Conservation (phyloP, 2,888 invertebrate species). For the Ophion costatus region DNA sequence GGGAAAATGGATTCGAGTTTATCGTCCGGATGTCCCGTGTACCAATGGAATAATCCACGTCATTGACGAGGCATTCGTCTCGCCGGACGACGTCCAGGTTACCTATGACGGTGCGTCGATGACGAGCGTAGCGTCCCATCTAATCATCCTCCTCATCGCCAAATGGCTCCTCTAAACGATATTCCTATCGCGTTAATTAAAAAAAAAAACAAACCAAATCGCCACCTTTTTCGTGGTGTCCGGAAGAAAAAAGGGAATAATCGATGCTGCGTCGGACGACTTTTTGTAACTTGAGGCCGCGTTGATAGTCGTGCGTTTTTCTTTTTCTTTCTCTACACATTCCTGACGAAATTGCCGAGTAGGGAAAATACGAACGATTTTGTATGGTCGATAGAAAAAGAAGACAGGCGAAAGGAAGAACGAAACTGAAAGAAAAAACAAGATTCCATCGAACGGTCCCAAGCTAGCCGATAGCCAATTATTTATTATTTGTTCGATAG, state of each 20-base stretch:
- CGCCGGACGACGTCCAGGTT: conserved; percentile 92
- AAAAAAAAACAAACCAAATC: conserved; percentile 25
- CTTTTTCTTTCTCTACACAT: conserved; percentile 6
- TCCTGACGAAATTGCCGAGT: conserved; percentile 5
- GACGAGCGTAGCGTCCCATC: conserved; percentile 79
- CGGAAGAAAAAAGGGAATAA: conserved; percentile 20
- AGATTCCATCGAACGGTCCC: conserved; percentile 68
- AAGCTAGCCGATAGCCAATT: conserved; percentile 71
- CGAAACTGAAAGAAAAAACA: conserved; percentile 9
- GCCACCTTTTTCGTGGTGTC: conserved; percentile 26
- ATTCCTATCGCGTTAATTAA: conserved; percentile 9
- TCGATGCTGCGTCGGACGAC: conserved; percentile 47
- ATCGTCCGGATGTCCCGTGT: conserved; percentile 96
- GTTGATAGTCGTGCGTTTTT: conserved; percentile 31
- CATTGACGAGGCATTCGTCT: conserved; percentile 94
- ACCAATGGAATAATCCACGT: conserved; percentile 98
- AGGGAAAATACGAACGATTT: conserved; percentile 10
- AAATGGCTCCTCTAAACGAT: conserved; percentile 82
- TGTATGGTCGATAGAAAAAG: background rate
- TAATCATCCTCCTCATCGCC: conserved; percentile 82
- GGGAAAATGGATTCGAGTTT: conserved; percentile 92
- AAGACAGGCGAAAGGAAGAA: background rate
- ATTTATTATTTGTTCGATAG: conserved; percentile 73
- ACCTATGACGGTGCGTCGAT: conserved; percentile 84
- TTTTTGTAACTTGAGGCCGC: conserved; percentile 57